Base-by-base conservation (phyloP, 2,888 invertebrate species). In the Drosophila anomalata region DNA sequence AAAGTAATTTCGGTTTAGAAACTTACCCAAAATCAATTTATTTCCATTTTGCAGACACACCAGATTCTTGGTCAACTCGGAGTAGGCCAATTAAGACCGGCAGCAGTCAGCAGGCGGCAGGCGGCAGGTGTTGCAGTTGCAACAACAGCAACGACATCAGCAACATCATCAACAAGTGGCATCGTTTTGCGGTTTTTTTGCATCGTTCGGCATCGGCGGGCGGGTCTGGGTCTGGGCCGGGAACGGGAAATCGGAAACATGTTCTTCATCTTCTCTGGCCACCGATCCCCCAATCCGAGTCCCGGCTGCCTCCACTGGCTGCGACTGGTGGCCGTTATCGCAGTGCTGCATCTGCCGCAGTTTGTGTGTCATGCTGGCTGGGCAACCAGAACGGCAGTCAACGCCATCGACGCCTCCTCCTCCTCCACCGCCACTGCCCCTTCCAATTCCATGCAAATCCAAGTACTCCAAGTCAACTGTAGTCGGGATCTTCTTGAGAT, bases 401-500 rank as follows among this genome's bases (percentile, higher is more conserved):
- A 60, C 76, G 48, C 57, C 76, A 59, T 65, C 73, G 70, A 47
- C 61, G 26, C 47, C 6, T 29, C 41, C 48, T 31, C 41, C 26
- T 17, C 47, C 9, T 50, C 60, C 48, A 2, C 58, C 1, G 2
- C 50, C 31, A 11, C 57, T 46, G 14, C 58, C 7, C 3, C 36
- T 17, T 0, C 29, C 17, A 20, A 12, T 6, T 12, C 57, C 11
- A 87, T 82, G 79, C 77, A 77, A 57, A 94, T 95, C 74, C 87
- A 93, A 73, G 93, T 93, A 69, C 92, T 95, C 11, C 92, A 93
- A 72, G 93, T 94, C 55, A 92, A 93, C 47, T 96, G 96, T 89
- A 94, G 95, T 77, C 93, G 94, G 62, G 93, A 93, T 58, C 91
- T 93, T 58, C 92, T 96, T 84, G 94, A 94, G 66, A 93, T 95